Evolutionary conservation across 2,797 vertebrate genomes (phyloP), one percentile per base, ranked within the genome.

Genomic region (Lemur catta): DNA sequence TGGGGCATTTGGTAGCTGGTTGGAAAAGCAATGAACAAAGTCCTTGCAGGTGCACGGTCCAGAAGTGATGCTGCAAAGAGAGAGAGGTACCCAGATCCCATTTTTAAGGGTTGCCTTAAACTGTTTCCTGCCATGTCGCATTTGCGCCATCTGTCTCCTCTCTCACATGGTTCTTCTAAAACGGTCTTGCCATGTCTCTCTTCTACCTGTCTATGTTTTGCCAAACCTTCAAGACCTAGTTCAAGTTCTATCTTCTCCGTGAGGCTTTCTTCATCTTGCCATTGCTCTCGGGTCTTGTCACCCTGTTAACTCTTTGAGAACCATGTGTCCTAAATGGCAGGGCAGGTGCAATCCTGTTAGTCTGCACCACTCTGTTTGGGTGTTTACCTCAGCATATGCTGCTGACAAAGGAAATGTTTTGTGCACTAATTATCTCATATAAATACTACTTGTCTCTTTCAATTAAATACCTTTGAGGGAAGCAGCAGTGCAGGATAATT

Each of bases 391-490:
- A 69, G 91, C 93, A 84, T 69, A 84, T 41, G 91, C 94, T 87
- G 84, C 96, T 69, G 89, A 94, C 86, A 82, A 92, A 86, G 78
- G 33, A 57, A 65, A 63, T 55, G 79, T 52, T 96, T 61, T 91
- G 89, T 76, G 89, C 18, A 17, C 89, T 89, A 78, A 96, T 95
- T 88, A 94, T 88, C 88, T 95, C 81, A 75, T 88, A 65, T 92
- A 93, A 67, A 92, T 57, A 74, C 75, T 75, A 67, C 82, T 95
- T 94, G 82, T 96, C 82, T 94, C 78, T 96, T 97, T 55, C 52
- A 75, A 87, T 97, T 96, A 97, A 94, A 89, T 91, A 89, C 55
- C 95, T 97, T 84, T 57, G 71, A 95, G 89, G 76, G 79, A 93
- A 93, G 55, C 69, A 91, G 71, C 65, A 46, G 82, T 63, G 43